Conservation (phyloP, 2,888 invertebrate species). For the Altica lythri region DNA sequence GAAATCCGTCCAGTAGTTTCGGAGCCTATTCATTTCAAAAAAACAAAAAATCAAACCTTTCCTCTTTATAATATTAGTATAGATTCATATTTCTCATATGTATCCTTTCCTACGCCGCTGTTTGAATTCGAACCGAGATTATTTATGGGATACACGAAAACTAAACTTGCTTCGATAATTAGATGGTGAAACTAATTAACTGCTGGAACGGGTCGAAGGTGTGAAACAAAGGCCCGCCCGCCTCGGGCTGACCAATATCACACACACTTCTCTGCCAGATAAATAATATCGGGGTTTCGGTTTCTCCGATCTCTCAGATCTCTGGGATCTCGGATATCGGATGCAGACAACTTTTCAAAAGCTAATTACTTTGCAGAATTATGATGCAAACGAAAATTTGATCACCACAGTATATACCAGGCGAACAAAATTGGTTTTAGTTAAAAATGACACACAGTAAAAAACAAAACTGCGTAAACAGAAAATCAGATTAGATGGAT, state of each 20-base stretch:
- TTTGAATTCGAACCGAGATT: constrained; percentile 42
- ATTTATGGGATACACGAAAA: constrained; percentile 59
- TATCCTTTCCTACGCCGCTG: constrained; percentile 35
- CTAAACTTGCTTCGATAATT: constrained; percentile 58
- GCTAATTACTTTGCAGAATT: neutral
- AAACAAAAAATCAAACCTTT: too few species aligned
- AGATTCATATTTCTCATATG: neutral
- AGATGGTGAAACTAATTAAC: constrained; percentile 62
- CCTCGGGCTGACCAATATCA: constrained; percentile 43
- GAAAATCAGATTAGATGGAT: too few species aligned
- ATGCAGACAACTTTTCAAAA: neutral
- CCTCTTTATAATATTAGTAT: too few species aligned
- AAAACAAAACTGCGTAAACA: too few species aligned
- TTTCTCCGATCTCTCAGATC: constrained; percentile 5
- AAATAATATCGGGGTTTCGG: constrained; percentile 24
- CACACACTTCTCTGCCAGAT: constrained; percentile 19
- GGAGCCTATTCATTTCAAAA: too few species aligned
- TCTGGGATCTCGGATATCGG: neutral
- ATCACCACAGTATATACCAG: too few species aligned
- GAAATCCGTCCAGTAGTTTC: too few species aligned
- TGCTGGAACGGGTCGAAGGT: constrained; percentile 57
- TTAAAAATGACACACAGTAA: too few species aligned
- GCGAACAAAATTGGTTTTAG: too few species aligned
- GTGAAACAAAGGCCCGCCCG: constrained; percentile 59
- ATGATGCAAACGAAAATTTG: too few species aligned